Evolutionary conservation across 2,113 vertebrate genomes (phyloP).

Genomic region (Chauna torquata): DNA sequence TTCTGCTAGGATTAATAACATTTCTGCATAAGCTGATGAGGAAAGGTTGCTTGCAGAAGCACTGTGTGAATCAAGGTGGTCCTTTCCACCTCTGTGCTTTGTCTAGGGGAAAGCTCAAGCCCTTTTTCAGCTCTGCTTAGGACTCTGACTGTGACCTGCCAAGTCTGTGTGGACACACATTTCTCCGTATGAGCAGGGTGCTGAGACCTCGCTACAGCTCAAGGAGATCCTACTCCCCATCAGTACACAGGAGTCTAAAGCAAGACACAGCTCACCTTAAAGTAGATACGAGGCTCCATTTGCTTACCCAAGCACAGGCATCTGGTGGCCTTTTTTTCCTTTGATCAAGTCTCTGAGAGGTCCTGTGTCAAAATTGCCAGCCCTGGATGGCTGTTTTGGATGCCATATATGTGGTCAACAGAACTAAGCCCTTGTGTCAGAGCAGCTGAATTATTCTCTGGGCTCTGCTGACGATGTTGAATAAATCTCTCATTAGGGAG

Average conservation of each 20-base stretch:
- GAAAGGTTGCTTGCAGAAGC: neutral
- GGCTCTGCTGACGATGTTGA: neutral
- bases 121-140: neutral
- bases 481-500: neutral
- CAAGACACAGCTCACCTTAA: neutral
- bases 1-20: neutral
- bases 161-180: rapidly evolving
- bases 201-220: neutral
- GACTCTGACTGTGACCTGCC: neutral
- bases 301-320: neutral
- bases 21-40: neutral
- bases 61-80: neutral
- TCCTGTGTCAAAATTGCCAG: neutral
- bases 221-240: neutral
- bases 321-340: neutral
- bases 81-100: neutral
- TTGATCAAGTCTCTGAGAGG: neutral
- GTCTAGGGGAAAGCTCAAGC: neutral
- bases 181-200: neutral
- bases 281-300: neutral
- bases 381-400: neutral
- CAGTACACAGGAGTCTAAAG: neutral
- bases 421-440: neutral
- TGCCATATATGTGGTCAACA: neutral
- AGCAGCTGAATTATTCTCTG: neutral